Conservation (phyloP, 2,888 invertebrate species). For the Amphipyra tragopoginis region DNA sequence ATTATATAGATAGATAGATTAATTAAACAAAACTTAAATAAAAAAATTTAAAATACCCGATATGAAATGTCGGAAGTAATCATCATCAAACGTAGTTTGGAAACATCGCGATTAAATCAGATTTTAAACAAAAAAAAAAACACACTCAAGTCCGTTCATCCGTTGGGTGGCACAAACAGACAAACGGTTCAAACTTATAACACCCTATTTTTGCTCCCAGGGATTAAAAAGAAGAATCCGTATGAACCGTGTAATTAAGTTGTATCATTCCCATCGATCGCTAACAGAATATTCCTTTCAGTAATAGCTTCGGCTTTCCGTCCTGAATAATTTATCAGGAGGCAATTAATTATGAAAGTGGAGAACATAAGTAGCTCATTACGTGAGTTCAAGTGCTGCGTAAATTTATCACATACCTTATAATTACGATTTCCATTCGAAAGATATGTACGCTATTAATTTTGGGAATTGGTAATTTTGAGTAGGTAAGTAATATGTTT, state of each 20-base stretch:
- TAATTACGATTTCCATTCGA: conserved; percentile 42
- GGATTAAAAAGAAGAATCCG: background rate
- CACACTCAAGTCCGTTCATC: no score
- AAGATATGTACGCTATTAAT: conserved; percentile 9
- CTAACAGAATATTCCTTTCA: conserved; percentile 48
- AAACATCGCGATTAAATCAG: no score
- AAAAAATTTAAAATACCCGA: no score
- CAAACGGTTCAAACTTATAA: no score
- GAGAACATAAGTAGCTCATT: conserved; percentile 70
- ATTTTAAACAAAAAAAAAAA: no score
- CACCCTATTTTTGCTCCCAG: no score
- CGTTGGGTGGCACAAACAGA: no score
- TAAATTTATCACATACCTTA: conserved; percentile 55
- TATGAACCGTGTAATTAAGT: background rate
- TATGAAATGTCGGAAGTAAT: no score
- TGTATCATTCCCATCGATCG: conserved; percentile 38
- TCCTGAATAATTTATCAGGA: conserved; percentile 69
- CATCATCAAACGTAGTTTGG: no score
- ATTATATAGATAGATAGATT: no score
- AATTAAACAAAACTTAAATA: no score
- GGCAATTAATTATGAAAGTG: conserved; percentile 71
- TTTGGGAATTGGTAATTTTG: background rate
- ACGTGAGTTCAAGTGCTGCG: conserved; percentile 60
- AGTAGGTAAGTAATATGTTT: no score
- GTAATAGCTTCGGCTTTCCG: conserved; percentile 58